phyloP scores from a whole-genome alignment of 2,113 vertebrate species.

The Gavialis gangeticus region DNA sequence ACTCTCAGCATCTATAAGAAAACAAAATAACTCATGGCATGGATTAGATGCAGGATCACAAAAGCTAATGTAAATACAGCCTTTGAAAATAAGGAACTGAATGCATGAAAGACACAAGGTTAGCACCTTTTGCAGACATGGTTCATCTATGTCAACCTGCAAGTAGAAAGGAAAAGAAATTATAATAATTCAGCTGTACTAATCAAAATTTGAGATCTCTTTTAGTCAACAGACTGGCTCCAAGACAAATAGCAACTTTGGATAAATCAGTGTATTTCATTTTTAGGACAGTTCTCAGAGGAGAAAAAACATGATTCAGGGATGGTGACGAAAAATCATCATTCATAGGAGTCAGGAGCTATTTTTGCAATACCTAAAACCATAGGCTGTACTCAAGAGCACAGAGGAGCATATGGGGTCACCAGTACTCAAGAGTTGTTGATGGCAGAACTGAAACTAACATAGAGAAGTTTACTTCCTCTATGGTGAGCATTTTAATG shows the following conservation, averaged over 20 bases:
- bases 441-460: neutral
- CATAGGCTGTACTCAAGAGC: neutral
- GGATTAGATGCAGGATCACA: neutral
- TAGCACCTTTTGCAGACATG: neutral
- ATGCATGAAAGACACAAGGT: neutral
- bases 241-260: neutral
- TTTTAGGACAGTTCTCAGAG: neutral
- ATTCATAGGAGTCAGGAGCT: fast-evolving
- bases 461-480: neutral
- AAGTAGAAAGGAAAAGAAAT: neutral
- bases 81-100: neutral
- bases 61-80: neutral
- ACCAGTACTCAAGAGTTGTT: neutral
- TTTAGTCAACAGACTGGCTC: neutral
- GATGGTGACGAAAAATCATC: neutral
- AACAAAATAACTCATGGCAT: neutral
- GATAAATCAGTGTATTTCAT: neutral
- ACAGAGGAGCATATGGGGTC: neutral
- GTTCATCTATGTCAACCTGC: neutral
- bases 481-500: neutral
- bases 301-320: neutral
- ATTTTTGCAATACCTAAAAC: neutral
- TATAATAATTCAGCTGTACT: neutral
- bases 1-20: neutral
- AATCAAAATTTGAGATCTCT: neutral